These are phyloP conservation scores for Julus scandinavius DNA, from an alignment of 2,888 invertebrate genomes.

Conservation along the genomic window DNA sequence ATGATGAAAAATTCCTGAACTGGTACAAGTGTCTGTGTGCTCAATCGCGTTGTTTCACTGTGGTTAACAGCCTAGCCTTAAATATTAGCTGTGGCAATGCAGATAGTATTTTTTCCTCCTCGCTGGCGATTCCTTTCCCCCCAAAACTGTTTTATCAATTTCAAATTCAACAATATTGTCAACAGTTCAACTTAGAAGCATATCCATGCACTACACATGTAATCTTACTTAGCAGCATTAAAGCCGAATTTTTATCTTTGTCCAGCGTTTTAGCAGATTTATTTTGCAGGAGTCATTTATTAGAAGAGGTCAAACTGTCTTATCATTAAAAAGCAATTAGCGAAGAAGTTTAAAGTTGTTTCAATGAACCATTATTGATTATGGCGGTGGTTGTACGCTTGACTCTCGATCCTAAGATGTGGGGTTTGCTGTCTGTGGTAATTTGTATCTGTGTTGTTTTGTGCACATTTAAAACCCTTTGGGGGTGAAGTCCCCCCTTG, in stretches of 20 bases:
- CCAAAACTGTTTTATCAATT: background rate
- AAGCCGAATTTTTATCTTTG: background rate
- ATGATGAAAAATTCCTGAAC: background rate
- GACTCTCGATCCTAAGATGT: too few species aligned
- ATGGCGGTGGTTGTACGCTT: too few species aligned
- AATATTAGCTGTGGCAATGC: background rate
- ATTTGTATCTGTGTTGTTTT: too few species aligned
- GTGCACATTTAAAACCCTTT: too few species aligned
- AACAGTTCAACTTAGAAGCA: background rate
- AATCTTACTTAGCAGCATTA: background rate
- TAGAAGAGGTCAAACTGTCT: too few species aligned
- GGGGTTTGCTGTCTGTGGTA: too few species aligned
- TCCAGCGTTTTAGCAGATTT: background rate
- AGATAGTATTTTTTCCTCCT: background rate
- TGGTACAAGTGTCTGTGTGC: background rate
- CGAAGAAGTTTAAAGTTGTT: too few species aligned
- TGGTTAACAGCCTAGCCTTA: constrained; percentile 3
- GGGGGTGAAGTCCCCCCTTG: too few species aligned
- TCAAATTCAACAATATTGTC: background rate
- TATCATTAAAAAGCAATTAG: too few species aligned
- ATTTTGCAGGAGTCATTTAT: too few species aligned
- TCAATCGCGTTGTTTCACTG: constrained; percentile 3
- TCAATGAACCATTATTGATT: too few species aligned
- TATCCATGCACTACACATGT: background rate
- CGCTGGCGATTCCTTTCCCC: background rate